Conservation (phyloP, 2,888 invertebrate species). For the Thyatira batis region DNA sequence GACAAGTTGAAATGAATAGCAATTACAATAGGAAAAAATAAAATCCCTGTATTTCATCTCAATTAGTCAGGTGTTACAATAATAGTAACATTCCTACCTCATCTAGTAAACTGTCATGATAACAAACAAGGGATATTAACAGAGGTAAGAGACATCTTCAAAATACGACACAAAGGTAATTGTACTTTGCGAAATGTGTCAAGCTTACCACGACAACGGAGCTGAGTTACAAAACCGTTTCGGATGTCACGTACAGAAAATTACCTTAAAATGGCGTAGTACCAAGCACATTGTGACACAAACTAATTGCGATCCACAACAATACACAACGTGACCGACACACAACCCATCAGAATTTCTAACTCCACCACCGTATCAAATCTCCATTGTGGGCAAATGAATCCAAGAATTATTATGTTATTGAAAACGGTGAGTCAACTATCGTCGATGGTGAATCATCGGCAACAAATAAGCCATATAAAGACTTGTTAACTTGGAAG, state of each 20-base stretch:
- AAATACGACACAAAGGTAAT: neutral
- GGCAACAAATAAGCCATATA: neutral
- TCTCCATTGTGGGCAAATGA: neutral
- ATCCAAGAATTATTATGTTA: neutral
- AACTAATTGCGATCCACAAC: constrained; percentile 34
- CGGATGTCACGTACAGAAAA: constrained; percentile 47
- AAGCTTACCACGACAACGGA: neutral
- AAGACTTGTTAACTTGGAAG: neutral
- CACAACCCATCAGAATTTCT: neutral
- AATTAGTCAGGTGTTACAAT: neutral
- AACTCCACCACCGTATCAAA: neutral
- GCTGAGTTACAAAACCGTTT: constrained; percentile 35
- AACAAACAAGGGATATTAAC: neutral
- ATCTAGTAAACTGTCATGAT: neutral
- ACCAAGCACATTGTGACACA: constrained; percentile 41
- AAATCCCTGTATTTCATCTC: neutral
- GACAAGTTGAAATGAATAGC: neutral
- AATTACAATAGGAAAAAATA: neutral
- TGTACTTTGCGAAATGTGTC: neutral
- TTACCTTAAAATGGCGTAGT: constrained; percentile 37
- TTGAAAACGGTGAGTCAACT: neutral
- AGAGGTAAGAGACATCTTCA: neutral
- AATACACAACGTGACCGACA: constrained; percentile 22
- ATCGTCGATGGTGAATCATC: neutral
- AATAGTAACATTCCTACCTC: too few species aligned